Percentiles rank a stretch among this genome's conserved stretches.
These are phyloP conservation scores for Drosophila carrolli DNA, from an alignment of 1,140 invertebrate genomes.

Conservation along the genomic window DNA sequence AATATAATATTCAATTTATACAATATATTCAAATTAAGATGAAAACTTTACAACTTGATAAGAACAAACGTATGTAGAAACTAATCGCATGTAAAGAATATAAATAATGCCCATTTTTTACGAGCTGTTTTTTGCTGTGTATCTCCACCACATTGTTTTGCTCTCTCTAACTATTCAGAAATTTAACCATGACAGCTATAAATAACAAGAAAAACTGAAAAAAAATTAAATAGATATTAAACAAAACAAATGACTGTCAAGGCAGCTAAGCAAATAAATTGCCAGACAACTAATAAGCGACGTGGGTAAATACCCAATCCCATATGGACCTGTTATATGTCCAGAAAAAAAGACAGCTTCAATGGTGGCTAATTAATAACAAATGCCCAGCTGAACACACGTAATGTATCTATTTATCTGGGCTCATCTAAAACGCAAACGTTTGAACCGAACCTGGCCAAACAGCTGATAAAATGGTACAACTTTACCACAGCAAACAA, in stretches of 20 bases:
- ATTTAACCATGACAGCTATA: conserved; percentile 30
- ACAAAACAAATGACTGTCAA: conserved; percentile 62
- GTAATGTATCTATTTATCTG: neutral
- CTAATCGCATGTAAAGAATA: too few relatives aligned
- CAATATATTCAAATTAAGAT: too few relatives aligned
- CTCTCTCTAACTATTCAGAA: conserved; percentile 8
- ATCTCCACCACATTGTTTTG: neutral
- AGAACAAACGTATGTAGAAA: too few relatives aligned
- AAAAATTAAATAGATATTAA: conserved; percentile 61
- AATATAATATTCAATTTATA: too few relatives aligned
- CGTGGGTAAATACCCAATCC: conserved; percentile 32
- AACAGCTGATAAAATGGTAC: conserved; percentile 28
- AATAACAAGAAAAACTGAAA: conserved; percentile 29
- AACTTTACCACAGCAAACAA: neutral
- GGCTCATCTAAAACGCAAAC: conserved; percentile 1
- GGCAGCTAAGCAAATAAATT: conserved; percentile 77
- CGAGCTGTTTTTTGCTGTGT: neutral
- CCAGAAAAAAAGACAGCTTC: conserved; percentile 38
- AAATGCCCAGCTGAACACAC: conserved; percentile 45
- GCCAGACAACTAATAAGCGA: conserved; percentile 71
- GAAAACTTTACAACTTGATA: too few relatives aligned
- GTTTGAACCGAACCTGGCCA: conserved; percentile 6
- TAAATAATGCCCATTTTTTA: too few relatives aligned
- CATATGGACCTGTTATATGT: conserved; percentile 58
- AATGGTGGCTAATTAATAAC: conserved; percentile 70